phyloP scores from a whole-genome alignment of 2,888 invertebrate genomes.

The Rhagonycha lutea region DNA sequence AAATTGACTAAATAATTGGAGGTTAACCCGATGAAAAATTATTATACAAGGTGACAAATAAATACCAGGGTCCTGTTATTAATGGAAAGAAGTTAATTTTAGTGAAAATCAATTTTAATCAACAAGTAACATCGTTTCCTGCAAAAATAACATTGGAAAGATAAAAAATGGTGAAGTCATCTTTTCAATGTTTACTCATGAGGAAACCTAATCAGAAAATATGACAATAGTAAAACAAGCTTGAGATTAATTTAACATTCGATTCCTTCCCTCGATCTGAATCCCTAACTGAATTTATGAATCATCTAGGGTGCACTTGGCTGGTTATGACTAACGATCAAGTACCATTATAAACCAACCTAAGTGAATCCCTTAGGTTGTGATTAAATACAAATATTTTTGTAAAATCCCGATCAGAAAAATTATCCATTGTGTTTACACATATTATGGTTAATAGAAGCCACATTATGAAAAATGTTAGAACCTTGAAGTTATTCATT shows the following conservation, averaged over 20 bases:
- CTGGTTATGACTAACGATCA: slow-evolving; percentile 33
- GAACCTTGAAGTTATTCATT: slow-evolving; percentile 1
- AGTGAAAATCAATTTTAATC: background rate
- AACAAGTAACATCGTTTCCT: background rate
- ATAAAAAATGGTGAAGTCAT: background rate
- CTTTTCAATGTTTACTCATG: background rate
- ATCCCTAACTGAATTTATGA: slow-evolving; percentile 33
- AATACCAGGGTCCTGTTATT: background rate
- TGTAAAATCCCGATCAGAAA: background rate
- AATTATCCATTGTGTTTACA: background rate
- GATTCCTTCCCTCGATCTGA: slow-evolving; percentile 24
- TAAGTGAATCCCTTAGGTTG: slow-evolving; percentile 9
- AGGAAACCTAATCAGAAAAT: background rate
- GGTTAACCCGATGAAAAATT: too few relatives aligned
- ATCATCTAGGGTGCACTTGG: slow-evolving; percentile 26
- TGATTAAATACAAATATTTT: slow-evolving; percentile 1
- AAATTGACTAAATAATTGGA: too few relatives aligned
- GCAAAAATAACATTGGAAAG: background rate
- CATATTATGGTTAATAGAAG: background rate
- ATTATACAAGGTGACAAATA: background rate
- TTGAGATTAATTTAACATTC: slow-evolving; percentile 19
- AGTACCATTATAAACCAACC: slow-evolving; percentile 21
- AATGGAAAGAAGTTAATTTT: background rate
- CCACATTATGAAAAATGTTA: background rate
- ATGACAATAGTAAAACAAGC: background rate